phyloP scores from a whole-genome alignment of 2,888 invertebrate species.

The Monoplex corrugatus region DNA sequence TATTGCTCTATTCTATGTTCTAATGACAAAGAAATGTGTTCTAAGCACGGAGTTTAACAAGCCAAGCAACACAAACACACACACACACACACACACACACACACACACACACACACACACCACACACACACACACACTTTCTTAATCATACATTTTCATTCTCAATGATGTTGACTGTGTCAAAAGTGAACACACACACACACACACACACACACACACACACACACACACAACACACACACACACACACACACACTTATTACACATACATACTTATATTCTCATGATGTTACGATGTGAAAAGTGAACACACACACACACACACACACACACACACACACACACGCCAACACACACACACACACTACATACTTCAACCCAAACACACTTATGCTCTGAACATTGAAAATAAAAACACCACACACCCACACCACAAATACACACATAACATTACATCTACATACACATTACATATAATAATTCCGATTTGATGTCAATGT shows the following conservation, averaged over 20 bases:
- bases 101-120: conserved; percentile 18
- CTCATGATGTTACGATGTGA: background rate
- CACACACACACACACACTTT: conserved; percentile 16
- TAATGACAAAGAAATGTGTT: no score
- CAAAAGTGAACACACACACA: background rate
- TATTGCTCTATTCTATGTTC: no score
- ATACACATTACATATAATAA: no score
- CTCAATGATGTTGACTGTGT: background rate
- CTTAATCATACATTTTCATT: no score
- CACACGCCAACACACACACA: conserved; percentile 23
- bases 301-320: background rate
- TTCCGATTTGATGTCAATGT: no score
- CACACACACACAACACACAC: conserved; percentile 3
- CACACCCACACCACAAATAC: background rate
- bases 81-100: background rate
- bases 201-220: conserved; percentile 13
- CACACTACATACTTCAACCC: background rate
- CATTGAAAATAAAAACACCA: background rate
- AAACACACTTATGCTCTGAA: background rate
- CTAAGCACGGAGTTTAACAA: no score
- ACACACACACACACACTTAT: background rate
- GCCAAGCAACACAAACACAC: no score
- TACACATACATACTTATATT: background rate
- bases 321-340: conserved; percentile 31
- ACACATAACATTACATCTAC: background rate